Base-by-base conservation (phyloP, 2,888 invertebrate species). In the Unio pictorum region DNA sequence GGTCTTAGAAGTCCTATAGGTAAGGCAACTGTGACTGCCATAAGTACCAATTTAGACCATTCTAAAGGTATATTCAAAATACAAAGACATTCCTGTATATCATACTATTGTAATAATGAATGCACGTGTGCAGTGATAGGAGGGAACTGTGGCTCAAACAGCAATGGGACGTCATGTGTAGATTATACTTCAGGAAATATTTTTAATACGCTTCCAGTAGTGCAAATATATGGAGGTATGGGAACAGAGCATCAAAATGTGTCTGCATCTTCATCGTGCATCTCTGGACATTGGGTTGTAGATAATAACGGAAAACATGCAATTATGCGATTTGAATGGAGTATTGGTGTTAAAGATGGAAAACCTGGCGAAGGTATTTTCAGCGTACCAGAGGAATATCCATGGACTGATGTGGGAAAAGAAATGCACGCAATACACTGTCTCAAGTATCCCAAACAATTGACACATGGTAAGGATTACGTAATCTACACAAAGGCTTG, bases 41-140 rank as follows among this genome's bases (percentile, higher is more conserved):
- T 74, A 8, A 23, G 55, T 3, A 57, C 66, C 7, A 64, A 63
- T 28, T 5, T 17, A 11, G n/a, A 18, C 3, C 45, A 45, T 3
- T 54, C 58, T 4, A 23, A 58, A 1, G 78, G 80, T 20, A 28
- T 67, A 4, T 69, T 78, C 4, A 67, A 77, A 62, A 62, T 77
- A n/a, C 62, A 77, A 61, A 75, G 69, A 64, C 78, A 80, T 66
- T 78, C 78, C 2, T 80, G 80, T 72, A 67, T 64, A n/a, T 28
- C 62, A 20, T 73, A 78, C 28, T 76, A 66, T 17, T 80, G 80
- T 57, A 76, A 76, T 55, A 74, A 76, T 20, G 76, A 76, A 23
- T 80, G 80, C 60, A 80, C 80, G 3, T 80, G 80, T 30, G 75
- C 78, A 28, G 71, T 77, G 4, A n/a, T 80, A 30, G 80, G 80